Percentiles rank a stretch among this genome's conserved stretches.
These are phyloP conservation scores for Allacma fusca DNA, from an alignment of 2,888 invertebrate genomes.

Conservation along the genomic window DNA sequence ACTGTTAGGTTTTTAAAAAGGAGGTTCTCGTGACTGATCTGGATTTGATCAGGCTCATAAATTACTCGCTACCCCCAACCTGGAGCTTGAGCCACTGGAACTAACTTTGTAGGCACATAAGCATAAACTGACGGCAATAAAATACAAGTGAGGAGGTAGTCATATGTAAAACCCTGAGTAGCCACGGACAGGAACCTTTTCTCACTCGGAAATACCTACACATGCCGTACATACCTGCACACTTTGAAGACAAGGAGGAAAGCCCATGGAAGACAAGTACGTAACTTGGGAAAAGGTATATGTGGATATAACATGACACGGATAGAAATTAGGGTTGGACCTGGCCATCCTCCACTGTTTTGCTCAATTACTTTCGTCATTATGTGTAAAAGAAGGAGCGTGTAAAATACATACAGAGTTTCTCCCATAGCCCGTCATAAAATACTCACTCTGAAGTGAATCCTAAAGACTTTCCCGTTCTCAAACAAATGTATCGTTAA, in stretches of 20 bases:
- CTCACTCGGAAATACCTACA: neutral
- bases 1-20: conserved; percentile 21
- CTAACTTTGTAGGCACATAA: conserved; percentile 24
- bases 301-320: conserved; percentile 36
- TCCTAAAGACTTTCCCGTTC: neutral
- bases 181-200: too few relatives aligned
- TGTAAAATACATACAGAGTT: conserved; percentile 19
- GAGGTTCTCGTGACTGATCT: conserved; percentile 44
- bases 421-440: conserved; percentile 12
- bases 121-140: neutral
- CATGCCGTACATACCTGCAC: neutral
- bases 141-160: neutral
- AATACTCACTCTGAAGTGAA: neutral
- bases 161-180: neutral
- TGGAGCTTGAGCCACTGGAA: conserved; percentile 43
- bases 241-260: neutral
- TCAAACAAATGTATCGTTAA: neutral
- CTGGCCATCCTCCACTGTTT: conserved; percentile 41
- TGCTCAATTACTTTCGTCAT: conserved; percentile 45
- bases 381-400: neutral
- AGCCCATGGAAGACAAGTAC: neutral
- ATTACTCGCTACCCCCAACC: conserved; percentile 45
- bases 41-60: conserved; percentile 47
- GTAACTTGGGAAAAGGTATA: neutral
- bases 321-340: conserved; percentile 40